Evolutionary conservation across 1,140 invertebrate genomes (phyloP).

Genomic region (Tetragonula clypearis): DNA sequence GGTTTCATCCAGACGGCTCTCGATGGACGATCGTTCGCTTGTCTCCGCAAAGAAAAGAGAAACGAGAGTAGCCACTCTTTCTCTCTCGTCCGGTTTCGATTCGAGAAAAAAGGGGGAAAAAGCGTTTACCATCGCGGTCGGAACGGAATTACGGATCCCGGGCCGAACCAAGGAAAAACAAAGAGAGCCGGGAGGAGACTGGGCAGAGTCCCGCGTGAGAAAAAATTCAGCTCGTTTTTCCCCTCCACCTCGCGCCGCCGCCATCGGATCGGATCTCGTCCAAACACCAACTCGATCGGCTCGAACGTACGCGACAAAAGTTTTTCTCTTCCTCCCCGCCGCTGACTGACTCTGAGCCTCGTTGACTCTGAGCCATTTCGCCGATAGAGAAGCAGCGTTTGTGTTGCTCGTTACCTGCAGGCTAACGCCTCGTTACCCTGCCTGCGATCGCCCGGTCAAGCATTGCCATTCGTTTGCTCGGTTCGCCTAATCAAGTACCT

Average conservation of each 20-base stretch:
- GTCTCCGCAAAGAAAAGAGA: constrained; percentile 8
- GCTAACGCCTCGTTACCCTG: too few species aligned
- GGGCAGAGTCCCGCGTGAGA: background rate
- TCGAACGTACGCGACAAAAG: background rate
- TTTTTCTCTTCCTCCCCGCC: background rate
- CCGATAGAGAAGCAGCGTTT: background rate
- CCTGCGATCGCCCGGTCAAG: background rate
- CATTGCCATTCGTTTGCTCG: background rate
- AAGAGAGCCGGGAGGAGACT: background rate
- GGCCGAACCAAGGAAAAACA: constrained; percentile 11
- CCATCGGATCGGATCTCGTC: background rate
- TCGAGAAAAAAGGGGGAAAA: background rate
- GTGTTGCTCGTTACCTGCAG: background rate
- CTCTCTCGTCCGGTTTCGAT: background rate
- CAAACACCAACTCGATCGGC: background rate
- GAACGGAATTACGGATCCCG: constrained; percentile 35
- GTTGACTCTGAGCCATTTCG: background rate
- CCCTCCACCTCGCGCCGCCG: too few species aligned
- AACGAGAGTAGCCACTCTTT: background rate
- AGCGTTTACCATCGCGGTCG: constrained; percentile 16
- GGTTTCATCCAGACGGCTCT: constrained; percentile 21
- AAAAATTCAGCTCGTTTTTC: background rate
- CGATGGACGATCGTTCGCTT: constrained; percentile 8
- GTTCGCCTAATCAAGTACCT: background rate
- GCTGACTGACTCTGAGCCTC: too few species aligned